Evolutionary conservation across 2,113 vertebrate species (phyloP), one percentile per base, ranked within the genome.

Genomic region (Eulacestoma nigropectus): DNA sequence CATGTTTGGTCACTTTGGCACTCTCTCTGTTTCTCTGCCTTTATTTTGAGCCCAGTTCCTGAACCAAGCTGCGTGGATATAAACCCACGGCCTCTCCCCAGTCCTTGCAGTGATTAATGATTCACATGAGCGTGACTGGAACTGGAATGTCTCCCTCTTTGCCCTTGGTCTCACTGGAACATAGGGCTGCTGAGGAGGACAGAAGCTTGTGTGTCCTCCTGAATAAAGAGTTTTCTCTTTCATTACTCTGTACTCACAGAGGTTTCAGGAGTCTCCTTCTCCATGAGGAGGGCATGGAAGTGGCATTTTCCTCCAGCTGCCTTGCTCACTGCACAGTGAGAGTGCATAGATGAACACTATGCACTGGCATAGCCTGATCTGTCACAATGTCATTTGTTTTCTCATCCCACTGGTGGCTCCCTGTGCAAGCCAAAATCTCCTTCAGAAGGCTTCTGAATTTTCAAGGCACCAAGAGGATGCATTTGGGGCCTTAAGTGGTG

Each of bases 91-190:
- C 68, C 62, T 96, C 65, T 96, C 53, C 89, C 59, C 29, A 82
- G 65, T 69, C 69, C 63, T 86, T 75, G 73, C 3, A 4, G 57
- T 87, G 84, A 94, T 91, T 95, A 95, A 87, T 93, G 81, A 89
- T 96, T 95, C 89, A 92, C 87, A 67, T 88, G 72, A 90, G 90
- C 82, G 47, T 91, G 87, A 91, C 87, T 89, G 84, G 69, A 65
- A 29, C 89, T 89, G 82, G 89, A 94, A 95, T 13, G 25, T 85
- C 75, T 67, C 78, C 70, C 82, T 90, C 60, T 79, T 87, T 85
- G 70, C 87, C 76, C 50, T 93, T 90, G 63, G 75, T 96, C 59
- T 46, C 67, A 47, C 79, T 7, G 19, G 85, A 94, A 23, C 59
- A 32, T 46, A 47, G 0, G 0, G 42, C 63, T 88, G 60, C 68